phyloP scores from a whole-genome alignment of 1,140 invertebrate genomes.

The Dufourea novaeangliae region DNA sequence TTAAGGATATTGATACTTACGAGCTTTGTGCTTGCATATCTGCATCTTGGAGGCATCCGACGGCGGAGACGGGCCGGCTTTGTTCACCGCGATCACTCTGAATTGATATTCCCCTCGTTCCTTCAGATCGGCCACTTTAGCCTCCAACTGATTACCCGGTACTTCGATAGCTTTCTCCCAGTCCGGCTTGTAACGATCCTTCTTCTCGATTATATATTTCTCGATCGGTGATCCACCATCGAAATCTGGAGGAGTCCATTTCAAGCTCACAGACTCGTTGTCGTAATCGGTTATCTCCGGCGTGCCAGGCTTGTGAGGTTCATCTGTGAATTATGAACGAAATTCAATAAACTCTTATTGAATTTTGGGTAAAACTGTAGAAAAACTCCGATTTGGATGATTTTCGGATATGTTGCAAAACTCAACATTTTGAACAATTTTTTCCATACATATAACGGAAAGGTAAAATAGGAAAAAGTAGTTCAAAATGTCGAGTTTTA shows the following conservation, averaged over 20 bases:
- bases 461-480: too few relatives aligned
- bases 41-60: slow-evolving; percentile 97
- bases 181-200: slow-evolving; percentile 90
- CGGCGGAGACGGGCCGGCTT: slow-evolving; percentile 95
- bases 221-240: slow-evolving; percentile 98
- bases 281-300: slow-evolving; percentile 96
- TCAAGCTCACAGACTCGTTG: slow-evolving; percentile 95
- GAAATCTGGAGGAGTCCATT: slow-evolving; percentile 94
- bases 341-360: too few relatives aligned
- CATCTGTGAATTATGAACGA: slow-evolving; percentile 82
- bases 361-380: too few relatives aligned
- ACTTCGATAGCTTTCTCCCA: slow-evolving; percentile 92
- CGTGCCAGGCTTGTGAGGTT: slow-evolving; percentile 92
- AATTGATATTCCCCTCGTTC: slow-evolving; percentile 97
- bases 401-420: too few relatives aligned
- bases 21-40: slow-evolving; percentile 93
- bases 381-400: too few relatives aligned
- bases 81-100: slow-evolving; percentile 97
- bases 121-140: slow-evolving; percentile 92
- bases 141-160: slow-evolving; percentile 88
- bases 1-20: slow-evolving; percentile 86
- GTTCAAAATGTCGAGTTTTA: too few relatives aligned
- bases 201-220: slow-evolving; percentile 99
- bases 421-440: too few relatives aligned
- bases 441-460: too few relatives aligned